Evolutionary conservation across 2,888 invertebrate species (phyloP), one percentile per base, ranked within the genome.

Genomic region (Cheilosia vernalis): DNA sequence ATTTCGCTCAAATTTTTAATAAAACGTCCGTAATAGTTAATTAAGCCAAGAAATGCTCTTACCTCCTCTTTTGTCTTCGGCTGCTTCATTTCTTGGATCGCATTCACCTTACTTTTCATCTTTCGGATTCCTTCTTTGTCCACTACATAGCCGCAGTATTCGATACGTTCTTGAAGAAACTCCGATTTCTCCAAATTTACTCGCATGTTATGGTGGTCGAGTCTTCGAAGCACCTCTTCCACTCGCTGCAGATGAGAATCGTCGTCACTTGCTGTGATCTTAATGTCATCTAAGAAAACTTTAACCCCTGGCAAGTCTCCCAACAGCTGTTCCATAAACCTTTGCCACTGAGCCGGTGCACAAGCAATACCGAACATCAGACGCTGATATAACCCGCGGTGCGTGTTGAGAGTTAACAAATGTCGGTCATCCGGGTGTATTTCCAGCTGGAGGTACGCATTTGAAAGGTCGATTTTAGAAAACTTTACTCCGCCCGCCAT

Each of bases 21-120:
- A 24, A 90, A 90, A 37, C 87, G 83, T 7, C 87, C 88, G 66
- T 90, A 90, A 84, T 89, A 91, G 73, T 89, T 88, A 17, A 89
- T 70, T 9, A 90, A 55, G 6, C 89, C 89, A 4, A 90, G 19
- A 69, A 90, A 89, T 17, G 88, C 69, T 40, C 88, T 63, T 4
- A 89, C 81, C 74, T 89, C 82, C 17, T 86, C 83, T 40, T 78
- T 80, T 77, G 87, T 88, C 33, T 15, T 56, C 6, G 89, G 89
- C 21, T 42, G 56, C 30, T 64, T 80, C 70, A 86, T 83, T 2
- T 89, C 84, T 13, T 87, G 6, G 7, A 90, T 90, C 0, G 89
- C 90, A 6, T 87, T 70, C 0, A 90, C 87, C 86, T 90, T 90
- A 4, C 78, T 79, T 15, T 85, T 60, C 51, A 87, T 79, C 60